Evolutionary conservation across 2,888 invertebrate genomes (phyloP), one percentile per base, ranked within the genome.

Genomic region (Pristionchus entomophagus): DNA sequence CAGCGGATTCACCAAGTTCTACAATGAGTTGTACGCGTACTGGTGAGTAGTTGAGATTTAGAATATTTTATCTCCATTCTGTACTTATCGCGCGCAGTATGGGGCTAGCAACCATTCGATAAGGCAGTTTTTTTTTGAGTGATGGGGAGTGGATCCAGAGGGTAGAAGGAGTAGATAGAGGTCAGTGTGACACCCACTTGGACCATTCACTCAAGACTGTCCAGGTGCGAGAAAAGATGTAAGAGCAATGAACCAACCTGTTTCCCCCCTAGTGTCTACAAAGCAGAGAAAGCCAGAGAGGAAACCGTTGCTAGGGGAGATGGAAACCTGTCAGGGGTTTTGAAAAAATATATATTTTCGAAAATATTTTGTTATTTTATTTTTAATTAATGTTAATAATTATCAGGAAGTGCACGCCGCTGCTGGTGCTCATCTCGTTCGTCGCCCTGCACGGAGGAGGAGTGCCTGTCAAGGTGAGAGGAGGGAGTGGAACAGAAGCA

Each of bases 1-100:
- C n/a, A 86, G 90, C 69, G 92, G 92, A 22, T 92, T 92, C 86
- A 85, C 87, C 49, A 90, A 91, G 87, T 88, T 88, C 84, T 86
- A 89, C 86, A 88, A 88, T 51, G 84, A 87, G 32, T 81, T 86
- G 35, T 92, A 92, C 86, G 88, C 89, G 12, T 86, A 90, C 80
- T 90, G 91, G 91, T 91, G 29, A 86, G 89, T 88, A 35, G 26
- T 35, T 19, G 29, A 22, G 17, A 17, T 65, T 26, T 62, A n/a
- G n/a, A n/a, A n/a, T n/a, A n/a, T n/a, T n/a, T n/a, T n/a, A n/a
- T n/a, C n/a, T n/a, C n/a, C n/a, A n/a, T n/a, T n/a, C n/a, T n/a
- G n/a, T n/a, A n/a, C n/a, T n/a, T n/a, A n/a, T n/a, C n/a, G n/a
- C n/a, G n/a, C n/a, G n/a, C n/a, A n/a, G n/a, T n/a, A n/a, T n/a